Evolutionary conservation across 1,140 invertebrate species (phyloP), one percentile per base, ranked within the genome.

Genomic region (Drosophila repletoides): DNA sequence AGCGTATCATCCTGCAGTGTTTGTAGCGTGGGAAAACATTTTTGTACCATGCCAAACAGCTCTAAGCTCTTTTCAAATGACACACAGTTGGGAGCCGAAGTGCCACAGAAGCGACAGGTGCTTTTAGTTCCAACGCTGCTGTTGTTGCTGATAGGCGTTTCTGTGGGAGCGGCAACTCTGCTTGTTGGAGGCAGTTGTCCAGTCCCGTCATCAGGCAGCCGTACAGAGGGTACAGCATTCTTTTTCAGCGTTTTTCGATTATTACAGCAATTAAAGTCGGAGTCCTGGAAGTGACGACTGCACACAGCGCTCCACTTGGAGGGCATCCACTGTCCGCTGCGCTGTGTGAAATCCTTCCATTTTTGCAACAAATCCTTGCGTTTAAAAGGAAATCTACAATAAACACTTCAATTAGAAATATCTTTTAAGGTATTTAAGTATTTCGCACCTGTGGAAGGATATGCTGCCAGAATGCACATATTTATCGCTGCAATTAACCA

Each of bases 21-120:
- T 33, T 90, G 88, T 1, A 90, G 66, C 0, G 88, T 89, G 6
- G 88, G 88, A 53, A 90, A 89, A 36, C 88, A 90, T 63, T 89
- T 81, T 26, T 90, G 88, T 19, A 90, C 80, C 76, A 89, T 86
- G 26, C 72, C 88, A 49, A 88, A 90, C 0, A 89, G 49, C 43
- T 90, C 87, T 15, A 86, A 88, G 38, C 79, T 89, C 12, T 76
- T 86, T 1, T 76, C 73, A 21, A 90, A 90, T 0, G 83, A 77
- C 0, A 81, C 74, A n/a, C 80, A 84, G 6, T 87, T 71, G 1
- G 40, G 21, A 1, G 75, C 70, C 0, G 48, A 48, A 6, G 26
- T 40, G 1, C 86, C 83, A 49, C 88, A 90, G 28, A 90, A 75
- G 5, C 88, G 77, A 14, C 88, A 89, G 1, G 70, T 89, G 46